Evolutionary conservation across 2,888 invertebrate species (phyloP).

Genomic region (Lamproptera curius): DNA sequence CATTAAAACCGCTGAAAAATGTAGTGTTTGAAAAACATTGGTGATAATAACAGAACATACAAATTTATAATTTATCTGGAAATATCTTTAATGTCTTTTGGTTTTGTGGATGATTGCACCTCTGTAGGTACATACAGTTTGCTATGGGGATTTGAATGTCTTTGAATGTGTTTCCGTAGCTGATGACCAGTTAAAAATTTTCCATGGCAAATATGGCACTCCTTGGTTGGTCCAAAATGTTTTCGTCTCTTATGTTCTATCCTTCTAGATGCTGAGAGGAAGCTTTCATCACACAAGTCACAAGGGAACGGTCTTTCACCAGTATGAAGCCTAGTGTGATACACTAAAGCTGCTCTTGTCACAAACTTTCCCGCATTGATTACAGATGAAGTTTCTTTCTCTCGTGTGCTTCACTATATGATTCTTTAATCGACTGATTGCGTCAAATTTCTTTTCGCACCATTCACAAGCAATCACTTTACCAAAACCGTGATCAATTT

Average conservation of each 20-base stretch:
- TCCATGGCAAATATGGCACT: slow-evolving; percentile 50
- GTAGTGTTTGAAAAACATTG: no score
- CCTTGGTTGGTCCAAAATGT: slow-evolving; percentile 53
- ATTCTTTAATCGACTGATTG: slow-evolving; percentile 48
- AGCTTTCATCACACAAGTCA: slow-evolving; percentile 56
- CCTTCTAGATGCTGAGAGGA: slow-evolving; percentile 56
- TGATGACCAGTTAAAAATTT: slow-evolving; percentile 49
- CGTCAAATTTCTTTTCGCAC: slow-evolving; percentile 60
- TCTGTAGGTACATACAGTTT: slow-evolving; percentile 46
- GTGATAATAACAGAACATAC: no score
- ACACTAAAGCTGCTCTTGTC: slow-evolving; percentile 51
- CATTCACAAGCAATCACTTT: slow-evolving; percentile 49
- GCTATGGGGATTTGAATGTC: slow-evolving; percentile 58
- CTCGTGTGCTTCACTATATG: slow-evolving; percentile 63
- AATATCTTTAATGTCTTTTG: no score
- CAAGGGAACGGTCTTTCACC: slow-evolving; percentile 61
- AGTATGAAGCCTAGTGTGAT: slow-evolving; percentile 60
- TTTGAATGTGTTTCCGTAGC: slow-evolving; percentile 46
- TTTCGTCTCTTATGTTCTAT: slow-evolving; percentile 55
- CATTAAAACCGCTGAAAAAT: no score
- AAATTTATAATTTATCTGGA: no score
- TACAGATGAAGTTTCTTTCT: slow-evolving; percentile 56
- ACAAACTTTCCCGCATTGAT: slow-evolving; percentile 59
- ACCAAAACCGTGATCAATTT: slow-evolving; percentile 55
- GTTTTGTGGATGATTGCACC: neutral